Conservation (phyloP, 2,888 invertebrate species). For the Himalopsyche anomala region DNA sequence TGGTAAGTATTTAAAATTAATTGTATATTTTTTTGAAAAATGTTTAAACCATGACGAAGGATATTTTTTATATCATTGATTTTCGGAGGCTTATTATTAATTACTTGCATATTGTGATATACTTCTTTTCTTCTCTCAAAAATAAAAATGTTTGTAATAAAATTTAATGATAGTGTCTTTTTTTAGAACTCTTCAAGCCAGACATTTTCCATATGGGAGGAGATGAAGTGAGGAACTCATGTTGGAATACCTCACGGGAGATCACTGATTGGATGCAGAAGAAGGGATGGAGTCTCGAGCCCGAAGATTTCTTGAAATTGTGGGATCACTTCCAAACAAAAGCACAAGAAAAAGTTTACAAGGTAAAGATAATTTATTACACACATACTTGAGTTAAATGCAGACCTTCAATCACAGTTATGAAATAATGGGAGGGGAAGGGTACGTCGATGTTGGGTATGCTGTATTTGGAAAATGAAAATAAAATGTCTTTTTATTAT, state of each 20-base stretch:
- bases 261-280: conserved; percentile 84
- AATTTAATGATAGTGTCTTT: not conserved
- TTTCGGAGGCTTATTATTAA: too few species aligned
- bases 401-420: not conserved
- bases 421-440: not conserved
- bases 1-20: too few species aligned
- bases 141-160: too few species aligned
- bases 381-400: not conserved
- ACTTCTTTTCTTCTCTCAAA: too few species aligned
- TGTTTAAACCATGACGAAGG: too few species aligned
- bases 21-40: too few species aligned
- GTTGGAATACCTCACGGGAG: conserved; percentile 85
- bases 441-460: too few species aligned
- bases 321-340: conserved; percentile 87
- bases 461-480: too few species aligned
- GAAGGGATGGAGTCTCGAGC: conserved; percentile 79
- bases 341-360: conserved; percentile 78
- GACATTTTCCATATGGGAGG: conserved; percentile 94
- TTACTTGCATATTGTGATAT: too few species aligned
- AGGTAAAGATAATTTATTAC: conserved; percentile 68
- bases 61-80: too few species aligned
- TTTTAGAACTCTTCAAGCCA: conserved; percentile 79
- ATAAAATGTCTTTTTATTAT: too few species aligned
- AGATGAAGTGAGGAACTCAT: conserved; percentile 84
- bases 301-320: conserved; percentile 80